Evolutionary conservation across 2,113 vertebrate species (phyloP), one percentile per base, ranked within the genome.

Genomic region (Elephantulus edwardii): DNA sequence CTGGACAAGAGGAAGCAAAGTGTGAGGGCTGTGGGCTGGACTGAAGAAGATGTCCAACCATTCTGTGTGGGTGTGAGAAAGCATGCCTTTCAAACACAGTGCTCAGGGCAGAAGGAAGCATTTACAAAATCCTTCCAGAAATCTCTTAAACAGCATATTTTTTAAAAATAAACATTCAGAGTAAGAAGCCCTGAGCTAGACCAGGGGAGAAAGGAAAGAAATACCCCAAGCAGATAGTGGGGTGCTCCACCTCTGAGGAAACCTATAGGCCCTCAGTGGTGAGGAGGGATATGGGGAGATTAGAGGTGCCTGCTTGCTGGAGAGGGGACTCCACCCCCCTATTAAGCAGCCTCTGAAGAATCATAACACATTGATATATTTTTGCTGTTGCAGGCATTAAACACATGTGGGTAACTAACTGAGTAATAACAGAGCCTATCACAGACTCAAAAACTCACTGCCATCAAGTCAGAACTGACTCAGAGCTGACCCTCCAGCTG

Each of bases 151-250:
- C 71, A 5, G 30, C 28, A 24, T 26, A 5, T 38, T 50, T 38
- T 17, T 20, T 5, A 38, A n/a, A 9, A 7, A 1, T 1, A 33
- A 20, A 33, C 1, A 0, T 1, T 9, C 10, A 8, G 2, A 12
- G 5, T 58, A 44, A 56, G 62, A 60, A 3, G 8, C 52, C 76
- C n/a, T 26, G 10, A 24, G 50, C 72, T 71, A 4, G 1, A 5
- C 50, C 26, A 60, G 28, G 44, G 70, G 26, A 38, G 30, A 14
- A 14, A 70, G 28, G 8, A 24, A 5, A 22, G 76, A 9, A 2
- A 7, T 0, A 30, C 42, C 68, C 20, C 60, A 2, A 3, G 54
- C 30, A 3, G 14, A 3, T 1, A 20, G 7, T 40, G 3, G 24
- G 26, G 20, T 11, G 2, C 26, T 54, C 50, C 14, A 35, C 44